phyloP scores from a whole-genome alignment of 1,140 invertebrate species.

The Papilio machaon region DNA sequence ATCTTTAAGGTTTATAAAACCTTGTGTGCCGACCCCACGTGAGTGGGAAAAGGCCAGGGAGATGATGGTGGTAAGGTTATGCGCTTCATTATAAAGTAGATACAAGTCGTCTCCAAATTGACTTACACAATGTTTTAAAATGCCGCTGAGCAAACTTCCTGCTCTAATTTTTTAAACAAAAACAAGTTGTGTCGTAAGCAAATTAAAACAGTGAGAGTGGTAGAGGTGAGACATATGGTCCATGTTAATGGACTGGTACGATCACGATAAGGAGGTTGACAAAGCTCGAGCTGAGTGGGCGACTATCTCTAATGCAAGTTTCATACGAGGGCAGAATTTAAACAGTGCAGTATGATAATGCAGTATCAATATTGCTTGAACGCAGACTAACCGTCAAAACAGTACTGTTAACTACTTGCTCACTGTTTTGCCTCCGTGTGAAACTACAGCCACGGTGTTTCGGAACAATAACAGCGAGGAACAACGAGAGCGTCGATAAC shows the following conservation, averaged over 20 bases:
- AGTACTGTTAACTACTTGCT: background rate
- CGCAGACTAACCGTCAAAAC: background rate
- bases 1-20: too few relatives aligned
- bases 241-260: conserved; percentile 50
- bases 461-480: conserved; percentile 54
- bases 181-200: conserved; percentile 12
- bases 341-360: background rate
- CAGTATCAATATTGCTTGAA: background rate
- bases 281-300: conserved; percentile 65
- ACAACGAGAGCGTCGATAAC: conserved; percentile 32
- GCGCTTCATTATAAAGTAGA: background rate
- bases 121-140: conserved; percentile 11
- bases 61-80: background rate
- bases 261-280: conserved; percentile 63
- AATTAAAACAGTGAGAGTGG: conserved; percentile 21
- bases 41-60: too few relatives aligned
- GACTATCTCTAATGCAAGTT: conserved; percentile 53
- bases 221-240: conserved; percentile 15
- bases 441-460: conserved; percentile 47
- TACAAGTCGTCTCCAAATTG: background rate
- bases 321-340: background rate
- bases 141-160: conserved; percentile 7
- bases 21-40: too few relatives aligned
- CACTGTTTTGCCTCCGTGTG: background rate
- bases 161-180: background rate